A percentile compares a stretch with the other conserved stretches of the same genome.
These are phyloP conservation scores for Heteromyza rotundicornis DNA, from an alignment of 2,888 invertebrate species.

Conservation along the genomic window DNA sequence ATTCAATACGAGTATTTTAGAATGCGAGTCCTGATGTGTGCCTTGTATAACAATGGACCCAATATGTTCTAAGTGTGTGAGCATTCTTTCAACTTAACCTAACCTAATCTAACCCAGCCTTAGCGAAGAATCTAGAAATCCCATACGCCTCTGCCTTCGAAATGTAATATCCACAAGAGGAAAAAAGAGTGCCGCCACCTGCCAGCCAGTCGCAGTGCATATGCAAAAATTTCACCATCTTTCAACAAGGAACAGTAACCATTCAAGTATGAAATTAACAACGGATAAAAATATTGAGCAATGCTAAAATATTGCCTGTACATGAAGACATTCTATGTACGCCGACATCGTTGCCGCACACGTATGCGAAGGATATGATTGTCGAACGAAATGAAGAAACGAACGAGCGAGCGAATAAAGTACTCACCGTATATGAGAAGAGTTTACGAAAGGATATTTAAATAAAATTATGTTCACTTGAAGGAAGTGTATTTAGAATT, in stretches of 20 bases:
- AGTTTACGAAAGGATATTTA: slow-evolving; percentile 41
- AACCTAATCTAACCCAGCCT: too few relatives aligned
- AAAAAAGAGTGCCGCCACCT: too few relatives aligned
- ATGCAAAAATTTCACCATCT: too few relatives aligned
- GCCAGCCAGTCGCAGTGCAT: too few relatives aligned
- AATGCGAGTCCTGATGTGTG: too few relatives aligned
- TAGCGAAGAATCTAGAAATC: too few relatives aligned
- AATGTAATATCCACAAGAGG: too few relatives aligned
- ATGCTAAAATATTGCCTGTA: slow-evolving; percentile 49
- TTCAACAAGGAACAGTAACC: slow-evolving; percentile 42
- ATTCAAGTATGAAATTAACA: slow-evolving; percentile 59
- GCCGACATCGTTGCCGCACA: neutral
- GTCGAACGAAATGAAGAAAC: neutral
- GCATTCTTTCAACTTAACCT: too few relatives aligned
- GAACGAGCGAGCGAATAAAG: neutral
- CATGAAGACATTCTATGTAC: slow-evolving; percentile 18
- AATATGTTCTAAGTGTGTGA: too few relatives aligned
- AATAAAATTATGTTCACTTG: slow-evolving; percentile 47
- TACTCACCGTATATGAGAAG: slow-evolving; percentile 14
- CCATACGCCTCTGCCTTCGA: too few relatives aligned
- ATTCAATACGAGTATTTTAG: too few relatives aligned
- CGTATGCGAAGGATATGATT: neutral
- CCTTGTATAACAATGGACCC: too few relatives aligned
- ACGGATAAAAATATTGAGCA: slow-evolving; percentile 50
- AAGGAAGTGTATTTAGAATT: slow-evolving; percentile 25